A percentile compares a stretch with the other conserved stretches of the same genome.
Evolutionary conservation across 2,797 vertebrate genomes (phyloP).

Genomic region (Hoplostethus mediterraneus): DNA sequence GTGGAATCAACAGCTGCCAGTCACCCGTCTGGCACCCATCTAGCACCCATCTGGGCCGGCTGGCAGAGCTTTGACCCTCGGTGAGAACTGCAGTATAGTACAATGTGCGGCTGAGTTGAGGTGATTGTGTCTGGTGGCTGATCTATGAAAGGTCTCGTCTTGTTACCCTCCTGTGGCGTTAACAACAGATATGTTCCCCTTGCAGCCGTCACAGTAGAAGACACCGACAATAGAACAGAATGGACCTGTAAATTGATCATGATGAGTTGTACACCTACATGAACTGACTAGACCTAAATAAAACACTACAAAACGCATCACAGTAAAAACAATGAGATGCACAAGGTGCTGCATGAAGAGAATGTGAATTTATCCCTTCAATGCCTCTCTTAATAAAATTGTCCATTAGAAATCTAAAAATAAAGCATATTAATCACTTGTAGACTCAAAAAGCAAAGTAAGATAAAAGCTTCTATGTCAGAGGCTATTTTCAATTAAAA

Average conservation of each 20-base stretch:
- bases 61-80: constrained; percentile 27
- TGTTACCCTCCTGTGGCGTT: constrained; percentile 28
- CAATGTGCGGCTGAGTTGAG: constrained; percentile 2
- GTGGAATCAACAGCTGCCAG: constrained; percentile 33
- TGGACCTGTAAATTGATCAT: constrained; percentile 19
- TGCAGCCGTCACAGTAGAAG: constrained; percentile 30
- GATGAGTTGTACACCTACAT: constrained; percentile 15
- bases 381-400: constrained; percentile 32
- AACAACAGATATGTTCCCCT: constrained; percentile 32
- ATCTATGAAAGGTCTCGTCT: constrained; percentile 24
- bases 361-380: constrained; percentile 55
- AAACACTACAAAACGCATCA: constrained; percentile 23
- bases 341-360: constrained; percentile 42
- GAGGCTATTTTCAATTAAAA: constrained; percentile 35
- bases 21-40: constrained; percentile 2
- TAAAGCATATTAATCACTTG: constrained; percentile 38
- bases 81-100: constrained; percentile 25
- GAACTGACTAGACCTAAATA: constrained; percentile 13
- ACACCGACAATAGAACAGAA: constrained; percentile 6
- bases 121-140: constrained; percentile 27
- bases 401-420: constrained; percentile 45
- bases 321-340: constrained; percentile 37
- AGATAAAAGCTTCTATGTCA: constrained; percentile 39
- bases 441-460: constrained; percentile 37
- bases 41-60: constrained; percentile 19